A percentile compares a stretch with the other conserved stretches of the same genome.
Evolutionary conservation across 92 coral and sea anemone genomes (phyloP).

Genomic region (Zoanthus sansibaricus): DNA sequence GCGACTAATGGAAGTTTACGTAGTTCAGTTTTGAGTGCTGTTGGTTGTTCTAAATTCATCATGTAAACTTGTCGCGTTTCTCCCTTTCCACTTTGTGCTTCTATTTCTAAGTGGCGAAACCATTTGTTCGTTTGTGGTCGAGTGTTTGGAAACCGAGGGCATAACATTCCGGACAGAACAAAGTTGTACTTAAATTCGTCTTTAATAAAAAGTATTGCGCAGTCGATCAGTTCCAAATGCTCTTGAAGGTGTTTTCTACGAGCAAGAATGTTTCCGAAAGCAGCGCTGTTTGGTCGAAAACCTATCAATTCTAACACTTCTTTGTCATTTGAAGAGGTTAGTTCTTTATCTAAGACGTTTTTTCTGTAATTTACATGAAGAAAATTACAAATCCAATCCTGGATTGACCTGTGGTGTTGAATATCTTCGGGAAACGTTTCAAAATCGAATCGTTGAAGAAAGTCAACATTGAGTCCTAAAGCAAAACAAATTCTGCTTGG

Average conservation of each 20-base stretch:
- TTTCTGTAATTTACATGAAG: conserved; percentile 26
- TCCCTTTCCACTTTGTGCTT: background rate
- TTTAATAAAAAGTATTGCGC: conserved; percentile 51
- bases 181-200: conserved; percentile 67
- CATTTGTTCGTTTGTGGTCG: conserved; percentile 24
- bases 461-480: conserved; percentile 56
- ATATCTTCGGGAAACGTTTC: conserved; percentile 38
- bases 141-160: conserved; percentile 42
- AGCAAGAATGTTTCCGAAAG: conserved; percentile 32
- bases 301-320: conserved; percentile 53
- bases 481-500: conserved; percentile 34
- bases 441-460: conserved; percentile 43
- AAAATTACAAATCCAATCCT: conserved; percentile 55
- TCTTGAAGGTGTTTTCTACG: conserved; percentile 27
- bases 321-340: background rate
- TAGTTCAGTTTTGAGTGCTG: background rate
- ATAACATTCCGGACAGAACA: conserved; percentile 12
- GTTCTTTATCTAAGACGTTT: background rate
- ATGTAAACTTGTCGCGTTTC: background rate
- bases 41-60: conserved; percentile 46
- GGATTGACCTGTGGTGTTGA: conserved; percentile 33
- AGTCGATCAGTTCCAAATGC: conserved; percentile 59
- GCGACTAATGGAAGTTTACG: background rate
- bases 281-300: conserved; percentile 40
- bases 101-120: background rate